These are phyloP conservation scores for Patella ulyssiponensis DNA, from an alignment of 2,888 invertebrate species.

Conservation along the genomic window DNA sequence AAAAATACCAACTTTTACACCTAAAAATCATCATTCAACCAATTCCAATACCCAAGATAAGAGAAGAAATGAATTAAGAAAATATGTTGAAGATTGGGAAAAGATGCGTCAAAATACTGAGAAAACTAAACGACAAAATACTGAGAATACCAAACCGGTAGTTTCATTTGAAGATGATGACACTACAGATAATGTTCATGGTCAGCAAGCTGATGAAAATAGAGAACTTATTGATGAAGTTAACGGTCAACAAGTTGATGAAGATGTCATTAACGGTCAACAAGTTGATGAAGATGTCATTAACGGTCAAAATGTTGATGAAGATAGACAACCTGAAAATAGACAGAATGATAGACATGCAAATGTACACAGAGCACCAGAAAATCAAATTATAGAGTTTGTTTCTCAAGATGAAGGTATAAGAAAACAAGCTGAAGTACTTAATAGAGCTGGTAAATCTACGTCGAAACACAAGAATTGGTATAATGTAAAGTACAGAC, in stretches of 20 bases:
- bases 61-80: background rate
- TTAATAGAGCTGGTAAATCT: constrained; percentile 18
- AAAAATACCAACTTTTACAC: background rate
- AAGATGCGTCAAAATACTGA: background rate
- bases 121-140: no score
- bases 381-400: no score
- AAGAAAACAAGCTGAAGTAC: constrained; percentile 6
- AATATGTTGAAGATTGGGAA: background rate
- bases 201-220: no score
- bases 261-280: background rate
- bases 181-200: no score
- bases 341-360: background rate
- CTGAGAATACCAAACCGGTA: no score
- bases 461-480: constrained; percentile 18
- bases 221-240: no score
- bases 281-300: background rate
- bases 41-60: background rate
- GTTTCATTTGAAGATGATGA: no score
- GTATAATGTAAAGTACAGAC: constrained; percentile 16
- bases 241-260: background rate
- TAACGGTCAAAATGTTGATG: background rate
- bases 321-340: background rate
- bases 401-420: constrained; percentile 3
- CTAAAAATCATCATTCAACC: background rate
- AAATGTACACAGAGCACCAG: background rate